Evolutionary conservation across 2,888 invertebrate species (phyloP).

Genomic region (Pristionchus entomophagus): DNA sequence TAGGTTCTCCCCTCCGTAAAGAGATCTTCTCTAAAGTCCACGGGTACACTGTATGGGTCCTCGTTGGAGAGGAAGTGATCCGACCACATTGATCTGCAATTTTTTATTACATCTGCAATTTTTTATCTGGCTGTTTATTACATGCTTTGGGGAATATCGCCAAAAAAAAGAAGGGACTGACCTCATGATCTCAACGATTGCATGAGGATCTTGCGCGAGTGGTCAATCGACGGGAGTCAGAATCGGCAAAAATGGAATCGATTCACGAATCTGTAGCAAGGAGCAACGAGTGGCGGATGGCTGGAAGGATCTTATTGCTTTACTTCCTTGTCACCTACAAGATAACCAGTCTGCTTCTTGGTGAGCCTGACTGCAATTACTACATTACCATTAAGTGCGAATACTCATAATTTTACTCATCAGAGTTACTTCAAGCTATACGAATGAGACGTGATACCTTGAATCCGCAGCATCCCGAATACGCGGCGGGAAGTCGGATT

Average conservation of each 20-base stretch:
- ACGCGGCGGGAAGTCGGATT: constrained; percentile 77
- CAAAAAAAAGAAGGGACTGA: not conserved
- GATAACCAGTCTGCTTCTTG: too few relatives aligned
- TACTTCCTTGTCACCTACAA: not conserved
- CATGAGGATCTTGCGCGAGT: constrained; percentile 50
- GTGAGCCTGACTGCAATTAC: too few relatives aligned
- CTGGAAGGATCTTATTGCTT: constrained; percentile 34
- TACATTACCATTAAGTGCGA: too few relatives aligned
- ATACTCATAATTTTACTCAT: not conserved
- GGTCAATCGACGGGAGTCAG: constrained; percentile 53
- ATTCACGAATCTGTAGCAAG: constrained; percentile 5
- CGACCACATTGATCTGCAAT: constrained; percentile 44
- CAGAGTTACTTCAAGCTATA: not conserved
- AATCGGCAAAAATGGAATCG: constrained; percentile 54
- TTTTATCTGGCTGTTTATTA: too few relatives aligned
- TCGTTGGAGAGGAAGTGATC: constrained; percentile 46
- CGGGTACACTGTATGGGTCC: constrained; percentile 52
- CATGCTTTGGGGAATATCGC: too few relatives aligned
- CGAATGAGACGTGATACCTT: constrained; percentile 47
- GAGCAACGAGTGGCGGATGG: constrained; percentile 49
- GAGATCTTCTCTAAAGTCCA: constrained; percentile 49
- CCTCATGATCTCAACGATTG: constrained; percentile 48
- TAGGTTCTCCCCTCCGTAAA: not conserved
- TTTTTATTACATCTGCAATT: too few relatives aligned
- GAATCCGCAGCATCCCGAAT: constrained; percentile 77